These are phyloP conservation scores for Hydrozoanthus gracilis DNA, from an alignment of 92 coral and sea anemone genomes.

Conservation along the genomic window DNA sequence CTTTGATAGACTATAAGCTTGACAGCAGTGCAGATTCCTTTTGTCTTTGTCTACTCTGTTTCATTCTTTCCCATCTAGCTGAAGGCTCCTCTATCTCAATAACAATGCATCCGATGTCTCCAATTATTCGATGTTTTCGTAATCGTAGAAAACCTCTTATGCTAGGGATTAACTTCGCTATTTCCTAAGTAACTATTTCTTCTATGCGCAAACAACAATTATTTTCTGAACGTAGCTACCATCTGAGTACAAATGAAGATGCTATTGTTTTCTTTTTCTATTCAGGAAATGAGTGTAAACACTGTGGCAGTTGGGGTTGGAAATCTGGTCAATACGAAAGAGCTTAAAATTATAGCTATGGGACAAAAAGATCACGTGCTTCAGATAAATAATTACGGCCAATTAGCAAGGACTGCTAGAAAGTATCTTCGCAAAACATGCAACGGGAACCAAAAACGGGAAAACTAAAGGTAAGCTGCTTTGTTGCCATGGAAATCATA, in stretches of 20 bases:
- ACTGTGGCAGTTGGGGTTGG: conserved; percentile 5
- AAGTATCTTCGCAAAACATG: too few relatives aligned
- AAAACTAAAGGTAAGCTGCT: too few relatives aligned
- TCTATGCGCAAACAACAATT: not conserved
- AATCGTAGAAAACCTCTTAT: not conserved
- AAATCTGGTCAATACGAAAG: not conserved
- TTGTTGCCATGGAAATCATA: too few relatives aligned
- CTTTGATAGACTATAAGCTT: too few relatives aligned
- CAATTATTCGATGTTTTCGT: not conserved
- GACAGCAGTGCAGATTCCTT: too few relatives aligned
- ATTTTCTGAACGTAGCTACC: conserved; percentile 8
- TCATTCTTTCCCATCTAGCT: not conserved
- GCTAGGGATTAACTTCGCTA: conserved; percentile 8
- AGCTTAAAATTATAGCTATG: too few relatives aligned
- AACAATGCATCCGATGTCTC: not conserved
- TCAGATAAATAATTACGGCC: too few relatives aligned
- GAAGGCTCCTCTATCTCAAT: not conserved
- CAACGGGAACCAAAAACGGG: too few relatives aligned
- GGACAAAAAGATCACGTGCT: too few relatives aligned
- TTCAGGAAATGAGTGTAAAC: conserved; percentile 4
- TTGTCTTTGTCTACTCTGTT: too few relatives aligned
- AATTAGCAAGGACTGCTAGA: too few relatives aligned
- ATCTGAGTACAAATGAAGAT: conserved; percentile 6
- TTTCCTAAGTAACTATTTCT: not conserved
- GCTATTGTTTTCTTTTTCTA: conserved; percentile 1